These are phyloP conservation scores for Acrobasis consociella DNA, from an alignment of 2,888 invertebrate species.

Conservation along the genomic window DNA sequence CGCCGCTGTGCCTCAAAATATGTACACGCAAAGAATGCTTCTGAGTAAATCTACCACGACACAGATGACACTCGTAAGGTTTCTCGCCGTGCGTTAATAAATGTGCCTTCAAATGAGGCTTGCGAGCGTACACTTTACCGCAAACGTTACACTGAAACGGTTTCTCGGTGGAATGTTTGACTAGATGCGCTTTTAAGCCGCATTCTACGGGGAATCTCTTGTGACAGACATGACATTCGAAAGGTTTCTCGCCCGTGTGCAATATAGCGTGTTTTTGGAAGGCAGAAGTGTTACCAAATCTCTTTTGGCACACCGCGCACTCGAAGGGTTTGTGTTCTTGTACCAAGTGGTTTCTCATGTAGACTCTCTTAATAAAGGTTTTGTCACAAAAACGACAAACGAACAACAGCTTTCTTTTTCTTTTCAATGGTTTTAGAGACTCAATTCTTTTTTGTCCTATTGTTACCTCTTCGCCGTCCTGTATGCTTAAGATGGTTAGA, in stretches of 20 bases:
- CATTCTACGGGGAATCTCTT: background rate
- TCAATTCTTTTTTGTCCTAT: background rate
- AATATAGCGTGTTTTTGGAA: conserved; percentile 6
- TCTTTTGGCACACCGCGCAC: background rate
- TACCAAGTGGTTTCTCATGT: conserved; percentile 8
- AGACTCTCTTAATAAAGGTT: background rate
- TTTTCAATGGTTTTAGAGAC: background rate
- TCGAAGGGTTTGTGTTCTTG: conserved; percentile 9
- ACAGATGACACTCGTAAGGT: conserved; percentile 1
- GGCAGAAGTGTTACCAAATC: background rate
- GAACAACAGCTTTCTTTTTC: background rate
- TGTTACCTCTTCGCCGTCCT: background rate
- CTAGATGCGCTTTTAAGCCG: background rate
- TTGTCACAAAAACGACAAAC: background rate
- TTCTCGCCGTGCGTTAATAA: conserved; percentile 2
- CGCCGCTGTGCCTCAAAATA: background rate
- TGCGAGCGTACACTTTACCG: background rate
- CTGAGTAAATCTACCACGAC: conserved; percentile 6
- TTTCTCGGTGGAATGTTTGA: conserved; percentile 1
- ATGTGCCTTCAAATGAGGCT: conserved; percentile 4
- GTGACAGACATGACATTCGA: conserved; percentile 14
- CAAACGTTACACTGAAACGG: background rate
- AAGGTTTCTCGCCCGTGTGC: conserved; percentile 13
- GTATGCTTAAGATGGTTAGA: background rate
- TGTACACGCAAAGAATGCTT: background rate